These are phyloP conservation scores for Synanceia verrucosa DNA, from an alignment of 2,797 vertebrate species.

Conservation along the genomic window DNA sequence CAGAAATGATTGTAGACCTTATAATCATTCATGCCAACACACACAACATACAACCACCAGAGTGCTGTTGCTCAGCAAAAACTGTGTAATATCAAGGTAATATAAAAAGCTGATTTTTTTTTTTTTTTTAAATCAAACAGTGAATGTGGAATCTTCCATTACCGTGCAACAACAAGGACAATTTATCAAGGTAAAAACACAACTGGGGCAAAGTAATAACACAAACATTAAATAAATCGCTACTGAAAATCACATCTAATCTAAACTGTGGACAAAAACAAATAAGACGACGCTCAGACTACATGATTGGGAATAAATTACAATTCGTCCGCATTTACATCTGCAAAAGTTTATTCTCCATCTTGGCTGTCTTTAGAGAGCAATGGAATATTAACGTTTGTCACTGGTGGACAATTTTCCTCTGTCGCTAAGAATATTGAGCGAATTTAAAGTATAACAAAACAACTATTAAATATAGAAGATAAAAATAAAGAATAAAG, in stretches of 20 bases:
- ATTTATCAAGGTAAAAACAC: slow-evolving; percentile 64
- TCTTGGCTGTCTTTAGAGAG: slow-evolving; percentile 25
- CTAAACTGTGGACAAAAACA: slow-evolving; percentile 52
- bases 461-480: not conserved
- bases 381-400: slow-evolving; percentile 28
- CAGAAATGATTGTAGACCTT: slow-evolving; percentile 21
- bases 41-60: slow-evolving; percentile 29
- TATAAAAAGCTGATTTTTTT: slow-evolving; percentile 44
- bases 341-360: not conserved
- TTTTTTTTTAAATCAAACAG: slow-evolving; percentile 56
- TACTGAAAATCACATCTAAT: slow-evolving; percentile 42
- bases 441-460: slow-evolving; percentile 20
- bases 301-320: slow-evolving; percentile 57
- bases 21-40: slow-evolving; percentile 27
- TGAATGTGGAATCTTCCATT: slow-evolving; percentile 54
- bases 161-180: slow-evolving; percentile 59
- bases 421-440: slow-evolving; percentile 31
- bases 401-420: slow-evolving; percentile 31
- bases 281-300: slow-evolving; percentile 43
- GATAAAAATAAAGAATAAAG: not conserved
- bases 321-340: slow-evolving; percentile 46
- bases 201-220: slow-evolving; percentile 58
- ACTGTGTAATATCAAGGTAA: slow-evolving; percentile 49
- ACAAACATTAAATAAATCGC: slow-evolving; percentile 69
- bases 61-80: slow-evolving; percentile 45